phyloP scores from a whole-genome alignment of 2,888 invertebrate genomes.

The Drosophila fulvimacula region DNA sequence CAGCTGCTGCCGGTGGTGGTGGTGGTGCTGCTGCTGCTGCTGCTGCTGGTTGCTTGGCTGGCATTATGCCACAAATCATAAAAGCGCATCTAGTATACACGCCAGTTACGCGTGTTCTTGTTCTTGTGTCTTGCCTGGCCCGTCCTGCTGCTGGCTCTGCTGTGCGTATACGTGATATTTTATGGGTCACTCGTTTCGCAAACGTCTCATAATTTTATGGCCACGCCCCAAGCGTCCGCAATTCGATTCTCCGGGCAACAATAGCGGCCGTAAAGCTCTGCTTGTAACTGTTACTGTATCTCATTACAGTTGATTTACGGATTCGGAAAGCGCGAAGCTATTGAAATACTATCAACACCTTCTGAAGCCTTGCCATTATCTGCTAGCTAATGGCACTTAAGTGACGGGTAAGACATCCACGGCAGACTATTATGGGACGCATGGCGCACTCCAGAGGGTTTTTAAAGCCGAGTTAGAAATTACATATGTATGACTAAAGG shows the following conservation, averaged over 20 bases:
- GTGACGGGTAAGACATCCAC: constrained; percentile 4
- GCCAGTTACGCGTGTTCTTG: constrained; percentile 34
- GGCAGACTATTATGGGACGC: neutral
- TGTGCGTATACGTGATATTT: constrained; percentile 75
- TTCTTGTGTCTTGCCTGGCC: constrained; percentile 10
- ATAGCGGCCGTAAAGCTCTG: constrained; percentile 46
- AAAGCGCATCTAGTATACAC: constrained; percentile 64
- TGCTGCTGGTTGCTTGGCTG: constrained; percentile 44
- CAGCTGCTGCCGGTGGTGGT: constrained; percentile 49
- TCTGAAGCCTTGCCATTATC: neutral
- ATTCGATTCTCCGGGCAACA: constrained; percentile 45
- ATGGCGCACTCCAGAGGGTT: neutral
- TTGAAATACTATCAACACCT: constrained; percentile 48
- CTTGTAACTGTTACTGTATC: constrained; percentile 34
- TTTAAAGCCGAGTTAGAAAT: neutral
- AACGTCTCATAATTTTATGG: constrained; percentile 47
- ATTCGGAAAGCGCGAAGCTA: constrained; percentile 44
- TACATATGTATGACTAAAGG: neutral
- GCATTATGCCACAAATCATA: constrained; percentile 75
- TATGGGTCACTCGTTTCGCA: constrained; percentile 72
- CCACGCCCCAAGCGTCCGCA: constrained; percentile 31
- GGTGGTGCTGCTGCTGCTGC: constrained; percentile 28
- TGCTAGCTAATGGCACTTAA: constrained; percentile 22
- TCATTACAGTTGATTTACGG: constrained; percentile 63
- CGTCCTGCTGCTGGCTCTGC: constrained; percentile 24